Percentiles rank a stretch among this genome's conserved stretches.
Conservation (phyloP, 1,140 invertebrate species). For the Ceratoteleas bidentatus region DNA sequence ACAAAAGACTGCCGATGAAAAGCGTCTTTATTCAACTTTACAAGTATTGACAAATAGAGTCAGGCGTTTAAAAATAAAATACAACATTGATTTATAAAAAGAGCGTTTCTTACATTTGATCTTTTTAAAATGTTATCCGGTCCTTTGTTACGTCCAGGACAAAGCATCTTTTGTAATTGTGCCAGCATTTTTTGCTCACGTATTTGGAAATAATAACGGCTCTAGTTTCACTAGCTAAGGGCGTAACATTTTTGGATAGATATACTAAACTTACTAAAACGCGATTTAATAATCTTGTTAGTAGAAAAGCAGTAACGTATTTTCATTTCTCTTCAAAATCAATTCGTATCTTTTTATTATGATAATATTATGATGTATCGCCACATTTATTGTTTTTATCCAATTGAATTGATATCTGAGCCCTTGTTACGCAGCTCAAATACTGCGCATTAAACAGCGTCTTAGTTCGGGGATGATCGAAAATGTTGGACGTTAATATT, state of each 20-base stretch:
- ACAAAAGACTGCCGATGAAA: constrained; percentile 3
- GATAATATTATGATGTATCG: too few relatives aligned
- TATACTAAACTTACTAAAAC: too few relatives aligned
- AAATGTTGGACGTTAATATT: background rate
- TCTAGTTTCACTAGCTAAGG: too few relatives aligned
- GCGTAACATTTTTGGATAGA: too few relatives aligned
- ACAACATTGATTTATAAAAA: constrained; percentile 8
- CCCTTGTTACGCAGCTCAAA: too few relatives aligned
- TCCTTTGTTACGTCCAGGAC: constrained; percentile 1
- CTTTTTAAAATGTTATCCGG: background rate
- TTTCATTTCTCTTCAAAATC: too few relatives aligned
- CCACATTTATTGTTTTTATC: background rate
- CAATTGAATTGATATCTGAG: background rate
- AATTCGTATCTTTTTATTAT: too few relatives aligned
- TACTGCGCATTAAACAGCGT: background rate
- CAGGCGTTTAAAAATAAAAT: constrained; percentile 16
- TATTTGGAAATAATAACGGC: background rate
- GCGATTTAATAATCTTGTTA: too few relatives aligned
- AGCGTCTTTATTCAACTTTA: background rate
- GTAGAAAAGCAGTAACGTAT: too few relatives aligned
- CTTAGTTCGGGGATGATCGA: background rate
- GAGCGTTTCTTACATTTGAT: constrained; percentile 8
- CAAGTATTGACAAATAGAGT: constrained; percentile 8
- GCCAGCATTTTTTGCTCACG: background rate
- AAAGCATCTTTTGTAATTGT: constrained; percentile 7